Evolutionary conservation across 2,888 invertebrate genomes (phyloP).

Genomic region (Dyspetes luteomarginatus): DNA sequence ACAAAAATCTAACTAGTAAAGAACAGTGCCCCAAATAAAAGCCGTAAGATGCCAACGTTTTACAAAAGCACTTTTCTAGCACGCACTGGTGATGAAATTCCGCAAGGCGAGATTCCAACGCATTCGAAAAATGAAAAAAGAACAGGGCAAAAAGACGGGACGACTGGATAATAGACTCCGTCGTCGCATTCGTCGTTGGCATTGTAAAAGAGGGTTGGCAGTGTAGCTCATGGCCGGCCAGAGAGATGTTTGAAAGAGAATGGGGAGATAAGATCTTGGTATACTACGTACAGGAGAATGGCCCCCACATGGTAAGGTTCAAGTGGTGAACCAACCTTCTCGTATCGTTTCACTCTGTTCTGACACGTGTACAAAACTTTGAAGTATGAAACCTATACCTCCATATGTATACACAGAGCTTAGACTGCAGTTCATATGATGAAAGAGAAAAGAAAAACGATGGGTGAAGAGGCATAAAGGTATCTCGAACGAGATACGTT

Average conservation of each 20-base stretch:
- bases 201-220: slow-evolving; percentile 44
- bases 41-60: slow-evolving; percentile 17
- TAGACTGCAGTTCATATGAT: neutral
- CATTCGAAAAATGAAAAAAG: slow-evolving; percentile 7
- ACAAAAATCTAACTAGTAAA: slow-evolving; percentile 30
- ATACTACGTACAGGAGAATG: neutral
- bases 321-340: slow-evolving; percentile 53
- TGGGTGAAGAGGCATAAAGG: neutral
- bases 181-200: slow-evolving; percentile 53
- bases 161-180: slow-evolving; percentile 55
- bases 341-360: slow-evolving; percentile 22
- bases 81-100: slow-evolving; percentile 43
- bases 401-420: neutral
- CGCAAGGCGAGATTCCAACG: slow-evolving; percentile 30
- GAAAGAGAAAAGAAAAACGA: slow-evolving; percentile 25
- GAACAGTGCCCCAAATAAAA: slow-evolving; percentile 39
- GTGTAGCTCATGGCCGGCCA: slow-evolving; percentile 30
- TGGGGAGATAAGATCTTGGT: slow-evolving; percentile 59
- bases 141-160: slow-evolving; percentile 12
- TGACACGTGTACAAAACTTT: slow-evolving; percentile 57
- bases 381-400: slow-evolving; percentile 12
- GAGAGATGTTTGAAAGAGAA: slow-evolving; percentile 51
- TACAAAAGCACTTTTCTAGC: slow-evolving; percentile 10
- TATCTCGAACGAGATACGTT: slow-evolving; percentile 37
- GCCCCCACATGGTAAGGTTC: slow-evolving; percentile 17